phyloP scores from a whole-genome alignment of 2,888 invertebrate genomes.

The Nysson spinosus region DNA sequence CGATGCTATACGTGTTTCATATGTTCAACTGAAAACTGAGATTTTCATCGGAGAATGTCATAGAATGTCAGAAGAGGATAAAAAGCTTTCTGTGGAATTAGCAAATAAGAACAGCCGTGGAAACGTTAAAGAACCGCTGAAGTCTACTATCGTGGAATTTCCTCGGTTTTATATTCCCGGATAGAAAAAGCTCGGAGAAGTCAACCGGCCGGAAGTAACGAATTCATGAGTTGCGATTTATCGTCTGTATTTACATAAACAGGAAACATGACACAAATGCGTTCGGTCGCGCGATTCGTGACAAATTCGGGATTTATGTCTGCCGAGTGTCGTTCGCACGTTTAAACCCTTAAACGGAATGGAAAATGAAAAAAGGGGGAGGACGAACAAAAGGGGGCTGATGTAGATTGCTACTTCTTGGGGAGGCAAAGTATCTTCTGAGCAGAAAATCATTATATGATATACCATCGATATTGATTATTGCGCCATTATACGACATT shows the following conservation, averaged over 20 bases:
- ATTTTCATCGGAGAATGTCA: too few relatives aligned
- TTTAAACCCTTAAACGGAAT: constrained; percentile 37
- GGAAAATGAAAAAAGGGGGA: background rate
- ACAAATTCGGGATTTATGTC: constrained; percentile 51
- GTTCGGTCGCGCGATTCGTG: constrained; percentile 27
- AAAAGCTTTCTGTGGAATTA: too few relatives aligned
- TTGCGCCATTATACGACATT: too few relatives aligned
- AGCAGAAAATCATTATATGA: too few relatives aligned
- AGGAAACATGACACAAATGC: constrained; percentile 63
- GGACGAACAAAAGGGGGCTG: background rate
- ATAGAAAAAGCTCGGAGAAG: constrained; percentile 16
- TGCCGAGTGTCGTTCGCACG: constrained; percentile 31
- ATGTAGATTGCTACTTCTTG: background rate
- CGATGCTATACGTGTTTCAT: too few relatives aligned
- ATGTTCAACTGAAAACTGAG: too few relatives aligned
- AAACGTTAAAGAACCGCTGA: background rate
- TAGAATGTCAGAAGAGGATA: too few relatives aligned
- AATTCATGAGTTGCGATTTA: constrained; percentile 73
- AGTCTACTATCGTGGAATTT: background rate
- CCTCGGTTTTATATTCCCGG: constrained; percentile 1
- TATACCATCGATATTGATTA: too few relatives aligned
- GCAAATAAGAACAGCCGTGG: background rate
- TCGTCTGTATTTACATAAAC: constrained; percentile 69
- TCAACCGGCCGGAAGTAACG: constrained; percentile 72
- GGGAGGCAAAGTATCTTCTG: background rate